Conservation (phyloP, 2,888 invertebrate genomes). For the Sphaeridia pumilis region DNA sequence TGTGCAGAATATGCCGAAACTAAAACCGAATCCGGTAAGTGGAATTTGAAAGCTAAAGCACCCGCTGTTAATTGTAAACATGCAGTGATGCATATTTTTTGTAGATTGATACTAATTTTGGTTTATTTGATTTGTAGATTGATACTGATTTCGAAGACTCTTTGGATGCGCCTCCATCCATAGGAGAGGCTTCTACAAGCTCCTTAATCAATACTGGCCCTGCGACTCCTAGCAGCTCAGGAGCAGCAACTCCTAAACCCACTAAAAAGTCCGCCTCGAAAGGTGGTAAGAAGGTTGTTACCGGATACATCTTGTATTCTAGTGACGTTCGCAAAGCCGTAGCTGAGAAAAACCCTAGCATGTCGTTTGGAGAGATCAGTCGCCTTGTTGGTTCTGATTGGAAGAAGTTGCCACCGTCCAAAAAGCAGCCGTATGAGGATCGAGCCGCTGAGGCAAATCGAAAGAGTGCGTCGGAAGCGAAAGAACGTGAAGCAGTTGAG, state of each 20-base stretch:
- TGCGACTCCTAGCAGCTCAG: conserved; percentile 15
- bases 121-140: conserved; percentile 36
- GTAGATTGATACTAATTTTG: background rate
- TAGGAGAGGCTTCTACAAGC: conserved; percentile 48
- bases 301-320: conserved; percentile 96
- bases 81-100: background rate
- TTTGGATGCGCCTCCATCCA: conserved; percentile 64
- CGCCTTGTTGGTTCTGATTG: conserved; percentile 67
- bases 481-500: conserved; percentile 36
- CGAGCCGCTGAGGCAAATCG: conserved; percentile 74
- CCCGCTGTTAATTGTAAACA: background rate
- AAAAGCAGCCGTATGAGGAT: conserved; percentile 91
- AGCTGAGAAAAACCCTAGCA: conserved; percentile 85
- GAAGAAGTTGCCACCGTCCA: conserved; percentile 75
- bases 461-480: conserved; percentile 47
- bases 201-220: conserved; percentile 20
- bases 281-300: conserved; percentile 68
- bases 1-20: conserved; percentile 24
- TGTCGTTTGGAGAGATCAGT: conserved; percentile 77
- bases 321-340: conserved; percentile 89
- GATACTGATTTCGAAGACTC: conserved; percentile 55
- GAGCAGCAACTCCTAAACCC: conserved; percentile 3
- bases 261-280: conserved; percentile 42
- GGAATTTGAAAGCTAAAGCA: too few relatives aligned
- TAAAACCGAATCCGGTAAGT: conserved; percentile 24